phyloP scores from a whole-genome alignment of 2,888 invertebrate genomes.

The Hirudinaria manillensis region DNA sequence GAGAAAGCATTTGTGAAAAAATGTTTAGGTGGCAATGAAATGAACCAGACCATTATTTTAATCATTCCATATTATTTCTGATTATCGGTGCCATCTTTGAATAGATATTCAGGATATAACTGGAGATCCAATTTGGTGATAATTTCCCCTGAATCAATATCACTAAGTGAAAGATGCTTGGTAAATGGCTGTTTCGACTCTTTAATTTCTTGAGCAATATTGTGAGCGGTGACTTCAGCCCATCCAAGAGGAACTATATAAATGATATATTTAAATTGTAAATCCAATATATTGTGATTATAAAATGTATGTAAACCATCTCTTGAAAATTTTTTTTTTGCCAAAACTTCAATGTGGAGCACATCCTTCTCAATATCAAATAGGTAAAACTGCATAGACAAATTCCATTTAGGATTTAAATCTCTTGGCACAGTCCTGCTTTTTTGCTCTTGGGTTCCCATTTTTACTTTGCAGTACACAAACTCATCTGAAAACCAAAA shows the following conservation, averaged over 20 bases:
- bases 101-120: slow-evolving; percentile 52
- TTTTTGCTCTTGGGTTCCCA: slow-evolving; percentile 68
- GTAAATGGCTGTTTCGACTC: slow-evolving; percentile 62
- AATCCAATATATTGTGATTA: background rate
- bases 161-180: slow-evolving; percentile 64
- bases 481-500: too few relatives aligned
- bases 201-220: slow-evolving; percentile 61
- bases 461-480: slow-evolving; percentile 68
- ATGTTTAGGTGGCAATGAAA: too few relatives aligned
- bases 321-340: slow-evolving; percentile 67
- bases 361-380: slow-evolving; percentile 66
- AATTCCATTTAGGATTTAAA: slow-evolving; percentile 66
- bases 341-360: slow-evolving; percentile 66
- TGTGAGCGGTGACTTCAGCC: slow-evolving; percentile 65
- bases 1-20: too few relatives aligned
- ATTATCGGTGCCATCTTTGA: too few relatives aligned
- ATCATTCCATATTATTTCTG: too few relatives aligned
- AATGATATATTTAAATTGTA: slow-evolving; percentile 1
- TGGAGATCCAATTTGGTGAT: slow-evolving; percentile 67
- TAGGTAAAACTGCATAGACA: slow-evolving; percentile 71
- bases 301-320: slow-evolving; percentile 59
- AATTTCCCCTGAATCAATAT: slow-evolving; percentile 67
- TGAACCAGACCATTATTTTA: too few relatives aligned
- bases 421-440: slow-evolving; percentile 63
- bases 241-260: slow-evolving; percentile 66